phyloP scores from a whole-genome alignment of 2,113 vertebrate genomes.

The Tympanuchus pallidicinctus region DNA sequence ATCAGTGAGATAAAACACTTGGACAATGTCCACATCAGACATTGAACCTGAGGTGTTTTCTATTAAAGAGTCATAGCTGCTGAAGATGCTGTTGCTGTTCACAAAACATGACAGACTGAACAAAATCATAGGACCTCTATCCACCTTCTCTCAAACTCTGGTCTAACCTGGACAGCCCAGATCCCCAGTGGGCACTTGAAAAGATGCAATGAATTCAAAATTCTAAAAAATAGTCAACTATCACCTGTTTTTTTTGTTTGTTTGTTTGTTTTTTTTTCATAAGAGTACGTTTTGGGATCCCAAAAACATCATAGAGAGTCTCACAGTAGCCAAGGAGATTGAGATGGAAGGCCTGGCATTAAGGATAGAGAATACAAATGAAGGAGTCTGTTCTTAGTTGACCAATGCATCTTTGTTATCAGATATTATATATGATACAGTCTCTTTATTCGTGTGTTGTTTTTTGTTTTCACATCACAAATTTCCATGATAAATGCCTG shows the following conservation, averaged over 20 bases:
- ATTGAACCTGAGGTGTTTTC: not conserved
- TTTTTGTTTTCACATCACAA: not conserved
- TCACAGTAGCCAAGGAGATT: not conserved
- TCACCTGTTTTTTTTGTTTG: not conserved
- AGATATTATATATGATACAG: not conserved
- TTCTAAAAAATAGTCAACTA: not conserved
- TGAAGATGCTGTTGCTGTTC: not conserved
- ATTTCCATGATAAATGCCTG: not conserved
- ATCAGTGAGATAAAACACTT: not conserved
- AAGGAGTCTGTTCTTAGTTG: not conserved
- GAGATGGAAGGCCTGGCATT: not conserved
- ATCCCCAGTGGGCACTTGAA: fast-evolving
- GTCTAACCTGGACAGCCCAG: not conserved
- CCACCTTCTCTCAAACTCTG: not conserved
- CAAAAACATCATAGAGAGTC: not conserved
- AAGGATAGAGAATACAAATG: not conserved
- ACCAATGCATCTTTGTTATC: fast-evolving
- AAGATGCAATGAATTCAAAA: not conserved
- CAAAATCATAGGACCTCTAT: no score
- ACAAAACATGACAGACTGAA: not conserved
- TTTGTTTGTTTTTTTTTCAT: not conserved
- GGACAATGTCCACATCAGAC: not conserved
- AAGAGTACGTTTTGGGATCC: not conserved
- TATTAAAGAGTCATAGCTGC: not conserved
- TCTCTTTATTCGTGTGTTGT: not conserved